Base-by-base conservation (phyloP, 2,797 vertebrate genomes). In the Acridotheres tristis region DNA sequence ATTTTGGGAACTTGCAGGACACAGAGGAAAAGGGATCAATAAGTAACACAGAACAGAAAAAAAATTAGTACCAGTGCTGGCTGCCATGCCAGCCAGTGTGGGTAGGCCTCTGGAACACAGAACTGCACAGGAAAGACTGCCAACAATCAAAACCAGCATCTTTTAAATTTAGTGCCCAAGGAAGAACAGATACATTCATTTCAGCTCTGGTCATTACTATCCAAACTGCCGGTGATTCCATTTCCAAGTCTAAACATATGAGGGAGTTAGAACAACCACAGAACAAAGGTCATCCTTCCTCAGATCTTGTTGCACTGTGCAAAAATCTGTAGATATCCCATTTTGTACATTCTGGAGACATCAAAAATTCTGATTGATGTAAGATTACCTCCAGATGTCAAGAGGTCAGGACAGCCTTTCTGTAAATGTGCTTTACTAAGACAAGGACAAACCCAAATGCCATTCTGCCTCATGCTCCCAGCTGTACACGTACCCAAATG, bases 301-400 rank as follows among this genome's bases (percentile, higher is more conserved):
- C n/a, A 59, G 43, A 67, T 74, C 66, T 48, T 4, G 3, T 0
- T 61, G 36, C 40, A 38, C n/a, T 45, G 30, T 1, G 10, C 42
- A 89, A 76, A 86, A 90, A 51, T 32, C 22, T 57, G 18, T 10
- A 80, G 19, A 21, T 15, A 26, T 0, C 2, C 3, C 3, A 16
- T 59, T 84, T 47, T 47, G 32, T 14, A 47, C 27, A 71, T 55
- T 94, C 11, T 81, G 62, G 50, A 67, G 81, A 81, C 32, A 43
- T 16, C 34, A 47, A 85, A 85, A 76, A 38, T 79, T 92, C 40
- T 13, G 21, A 72, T 2, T 62, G 45, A 73, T 38, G 1, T 6
- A 55, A 71, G 30, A 55, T 29, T 73, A 85, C 20, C n/a, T 75
- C 59, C 16, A 36, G 71, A 50, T 1, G 0, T 55, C 36, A 45